Conservation (phyloP, 2,797 vertebrate species). For the Agapornis canus region DNA sequence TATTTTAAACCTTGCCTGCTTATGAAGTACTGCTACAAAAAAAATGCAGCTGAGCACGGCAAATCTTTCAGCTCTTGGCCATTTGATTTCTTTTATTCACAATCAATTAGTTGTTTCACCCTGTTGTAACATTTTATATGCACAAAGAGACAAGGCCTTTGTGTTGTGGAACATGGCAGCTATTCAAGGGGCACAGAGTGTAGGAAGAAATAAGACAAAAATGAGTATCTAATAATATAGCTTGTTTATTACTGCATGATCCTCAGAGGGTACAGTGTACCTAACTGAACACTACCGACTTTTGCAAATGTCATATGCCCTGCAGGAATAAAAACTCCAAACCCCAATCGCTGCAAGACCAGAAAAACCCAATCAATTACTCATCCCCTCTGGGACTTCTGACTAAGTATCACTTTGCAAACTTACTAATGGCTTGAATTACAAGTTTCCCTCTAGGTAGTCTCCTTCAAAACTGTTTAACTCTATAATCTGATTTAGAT, state of each 20-base stretch:
- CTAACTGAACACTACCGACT: not conserved
- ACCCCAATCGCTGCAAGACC: not conserved
- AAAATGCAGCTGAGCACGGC: not conserved
- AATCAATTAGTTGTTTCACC: not conserved
- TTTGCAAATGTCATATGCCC: not conserved
- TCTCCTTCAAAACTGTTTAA: not conserved
- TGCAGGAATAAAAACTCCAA: not conserved
- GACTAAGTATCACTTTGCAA: not conserved
- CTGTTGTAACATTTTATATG: not conserved
- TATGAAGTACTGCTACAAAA: not conserved
- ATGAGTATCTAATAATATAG: not conserved
- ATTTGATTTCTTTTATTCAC: not conserved
- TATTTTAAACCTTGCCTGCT: not conserved
- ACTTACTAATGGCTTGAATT: not conserved
- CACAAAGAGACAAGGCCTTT: slow-evolving; percentile 31
- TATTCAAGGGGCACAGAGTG: not conserved
- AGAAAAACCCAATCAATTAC: not conserved
- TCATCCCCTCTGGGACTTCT: not conserved
- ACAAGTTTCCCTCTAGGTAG: not conserved
- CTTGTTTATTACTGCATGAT: not conserved
- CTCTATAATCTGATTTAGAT: not conserved
- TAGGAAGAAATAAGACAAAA: not conserved
- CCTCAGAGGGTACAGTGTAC: not conserved
- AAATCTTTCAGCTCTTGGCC: not conserved
- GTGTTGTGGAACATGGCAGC: not conserved